Conservation (phyloP, 1,140 invertebrate species). For the Eupristina koningsbergeri region DNA sequence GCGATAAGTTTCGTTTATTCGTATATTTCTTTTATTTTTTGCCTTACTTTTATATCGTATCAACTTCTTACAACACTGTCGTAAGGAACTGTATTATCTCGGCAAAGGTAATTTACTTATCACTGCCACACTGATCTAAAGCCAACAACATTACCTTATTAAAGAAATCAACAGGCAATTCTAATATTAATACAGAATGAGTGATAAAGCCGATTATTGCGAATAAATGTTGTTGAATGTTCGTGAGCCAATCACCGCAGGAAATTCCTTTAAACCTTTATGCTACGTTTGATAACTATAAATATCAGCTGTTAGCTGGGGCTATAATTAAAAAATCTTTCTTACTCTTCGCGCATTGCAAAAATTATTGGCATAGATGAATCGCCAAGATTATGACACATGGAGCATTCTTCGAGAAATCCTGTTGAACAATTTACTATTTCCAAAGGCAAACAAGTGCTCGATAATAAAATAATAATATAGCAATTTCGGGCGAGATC, state of each 20-base stretch:
- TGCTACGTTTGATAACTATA: neutral
- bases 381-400: neutral
- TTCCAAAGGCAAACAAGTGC: neutral
- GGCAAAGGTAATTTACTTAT: neutral
- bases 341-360: neutral
- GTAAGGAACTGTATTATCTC: neutral
- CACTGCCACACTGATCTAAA: slow-evolving; percentile 11
- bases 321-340: no score
- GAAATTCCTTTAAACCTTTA: neutral
- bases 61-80: neutral
- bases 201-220: slow-evolving; percentile 3
- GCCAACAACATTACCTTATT: neutral
- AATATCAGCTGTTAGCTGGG: neutral
- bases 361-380: neutral
- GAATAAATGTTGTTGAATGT: neutral
- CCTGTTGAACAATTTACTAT: neutral
- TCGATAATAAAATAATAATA: neutral
- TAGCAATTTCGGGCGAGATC: neutral
- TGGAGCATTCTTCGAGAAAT: no score
- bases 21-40: no score
- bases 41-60: no score
- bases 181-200: neutral
- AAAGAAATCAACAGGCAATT: neutral
- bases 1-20: no score
- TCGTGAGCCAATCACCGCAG: neutral